A percentile compares a stretch with the other conserved stretches of the same genome.
Evolutionary conservation across 1,140 invertebrate genomes (phyloP).

Genomic region (Platorchestia sp.): DNA sequence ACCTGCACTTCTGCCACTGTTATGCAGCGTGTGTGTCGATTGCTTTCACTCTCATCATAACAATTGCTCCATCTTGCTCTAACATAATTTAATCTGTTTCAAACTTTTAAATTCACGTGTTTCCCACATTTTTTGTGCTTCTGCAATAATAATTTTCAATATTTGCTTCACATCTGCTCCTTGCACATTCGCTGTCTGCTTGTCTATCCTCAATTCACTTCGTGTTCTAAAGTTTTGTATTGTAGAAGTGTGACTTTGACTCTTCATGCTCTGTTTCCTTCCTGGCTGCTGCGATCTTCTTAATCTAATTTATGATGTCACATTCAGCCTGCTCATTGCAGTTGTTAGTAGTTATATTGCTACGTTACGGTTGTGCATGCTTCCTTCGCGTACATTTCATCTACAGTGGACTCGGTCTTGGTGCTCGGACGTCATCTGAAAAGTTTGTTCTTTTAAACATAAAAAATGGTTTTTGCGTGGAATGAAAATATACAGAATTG

Average conservation of each 20-base stretch:
- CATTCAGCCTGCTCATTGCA: background rate
- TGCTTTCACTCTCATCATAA: background rate
- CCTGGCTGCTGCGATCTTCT: background rate
- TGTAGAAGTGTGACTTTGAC: background rate
- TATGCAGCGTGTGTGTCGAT: background rate
- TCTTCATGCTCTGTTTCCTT: background rate
- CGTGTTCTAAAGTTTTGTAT: background rate
- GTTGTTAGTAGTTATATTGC: background rate
- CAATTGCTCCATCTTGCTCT: background rate
- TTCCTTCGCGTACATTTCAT: background rate
- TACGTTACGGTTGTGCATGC: background rate
- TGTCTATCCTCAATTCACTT: background rate
- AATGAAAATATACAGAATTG: background rate
- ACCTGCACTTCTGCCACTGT: background rate
- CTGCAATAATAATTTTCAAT: background rate
- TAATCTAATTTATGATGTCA: background rate
- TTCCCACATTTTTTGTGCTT: background rate
- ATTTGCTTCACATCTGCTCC: background rate
- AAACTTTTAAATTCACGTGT: background rate
- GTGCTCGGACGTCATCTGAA: background rate
- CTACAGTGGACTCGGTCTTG: background rate
- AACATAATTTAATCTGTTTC: background rate
- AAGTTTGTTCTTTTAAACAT: background rate
- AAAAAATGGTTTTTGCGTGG: background rate
- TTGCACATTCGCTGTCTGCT: background rate